A percentile compares a stretch with the other conserved stretches of the same genome.
These are phyloP conservation scores for Bergia puertoricense DNA, from an alignment of 92 coral and sea anemone genomes.

Conservation along the genomic window DNA sequence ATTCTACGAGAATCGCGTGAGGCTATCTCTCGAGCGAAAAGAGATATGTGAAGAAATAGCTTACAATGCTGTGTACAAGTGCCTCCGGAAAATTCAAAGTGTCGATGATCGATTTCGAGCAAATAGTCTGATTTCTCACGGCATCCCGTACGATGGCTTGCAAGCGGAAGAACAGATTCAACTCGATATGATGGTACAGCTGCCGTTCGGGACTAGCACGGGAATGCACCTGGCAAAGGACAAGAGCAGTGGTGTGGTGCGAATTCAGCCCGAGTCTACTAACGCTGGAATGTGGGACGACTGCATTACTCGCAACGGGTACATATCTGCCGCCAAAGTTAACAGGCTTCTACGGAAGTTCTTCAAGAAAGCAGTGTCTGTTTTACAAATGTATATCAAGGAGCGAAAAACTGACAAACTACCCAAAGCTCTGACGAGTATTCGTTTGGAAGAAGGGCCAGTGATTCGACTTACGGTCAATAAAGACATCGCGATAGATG, in stretches of 20 bases:
- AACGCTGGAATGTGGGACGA: slow-evolving; percentile 85
- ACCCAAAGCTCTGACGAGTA: slow-evolving; percentile 84
- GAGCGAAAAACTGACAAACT: slow-evolving; percentile 79
- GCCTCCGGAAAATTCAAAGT: slow-evolving; percentile 91
- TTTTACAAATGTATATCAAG: slow-evolving; percentile 82
- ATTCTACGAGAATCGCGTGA: slow-evolving; percentile 96
- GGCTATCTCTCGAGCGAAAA: slow-evolving; percentile 90
- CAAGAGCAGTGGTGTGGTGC: slow-evolving; percentile 78
- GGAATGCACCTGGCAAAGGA: slow-evolving; percentile 91
- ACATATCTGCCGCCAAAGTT: slow-evolving; percentile 90
- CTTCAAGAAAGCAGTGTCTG: slow-evolving; percentile 91
- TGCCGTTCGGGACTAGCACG: slow-evolving; percentile 87
- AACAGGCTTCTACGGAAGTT: slow-evolving; percentile 84
- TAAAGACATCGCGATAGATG: slow-evolving; percentile 87
- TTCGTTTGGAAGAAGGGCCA: slow-evolving; percentile 85
- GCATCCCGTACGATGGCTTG: slow-evolving; percentile 96
- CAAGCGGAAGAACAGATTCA: slow-evolving; percentile 97
- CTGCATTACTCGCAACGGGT: slow-evolving; percentile 92
- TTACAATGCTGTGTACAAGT: slow-evolving; percentile 82
- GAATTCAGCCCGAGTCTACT: slow-evolving; percentile 91
- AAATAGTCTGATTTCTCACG: slow-evolving; percentile 92
- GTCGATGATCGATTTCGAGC: slow-evolving; percentile 96
- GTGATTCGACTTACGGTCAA: slow-evolving; percentile 83
- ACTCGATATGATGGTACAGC: slow-evolving; percentile 95
- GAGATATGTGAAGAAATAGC: slow-evolving; percentile 99